Evolutionary conservation across 2,888 invertebrate genomes (phyloP).

Genomic region (Metalampra italica): DNA sequence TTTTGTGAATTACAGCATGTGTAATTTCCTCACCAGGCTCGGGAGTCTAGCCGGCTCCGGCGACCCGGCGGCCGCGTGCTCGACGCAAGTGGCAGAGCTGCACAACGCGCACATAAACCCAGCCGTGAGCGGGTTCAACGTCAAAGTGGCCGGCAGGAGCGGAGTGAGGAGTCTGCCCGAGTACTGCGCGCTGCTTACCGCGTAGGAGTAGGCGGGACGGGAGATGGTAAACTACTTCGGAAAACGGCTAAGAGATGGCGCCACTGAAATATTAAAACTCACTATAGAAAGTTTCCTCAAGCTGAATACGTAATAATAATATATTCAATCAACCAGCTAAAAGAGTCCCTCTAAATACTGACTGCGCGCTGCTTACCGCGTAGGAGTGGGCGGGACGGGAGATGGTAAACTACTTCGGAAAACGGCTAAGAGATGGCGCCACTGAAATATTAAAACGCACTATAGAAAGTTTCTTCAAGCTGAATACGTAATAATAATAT

Average conservation of each 20-base stretch:
- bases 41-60: conserved; percentile 75
- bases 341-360: too few relatives aligned
- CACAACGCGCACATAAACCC: conserved; percentile 80
- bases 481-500: too few relatives aligned
- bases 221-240: background rate
- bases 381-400: conserved; percentile 7
- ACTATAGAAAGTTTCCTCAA: too few relatives aligned
- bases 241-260: too few relatives aligned
- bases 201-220: conserved; percentile 9
- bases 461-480: too few relatives aligned
- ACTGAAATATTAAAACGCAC: too few relatives aligned
- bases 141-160: conserved; percentile 19
- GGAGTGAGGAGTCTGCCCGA: conserved; percentile 23
- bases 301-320: too few relatives aligned
- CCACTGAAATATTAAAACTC: too few relatives aligned
- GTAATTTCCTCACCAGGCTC: conserved; percentile 27
- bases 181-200: conserved; percentile 22
- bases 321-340: too few relatives aligned
- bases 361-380: conserved; percentile 21
- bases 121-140: conserved; percentile 18
- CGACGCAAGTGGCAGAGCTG: conserved; percentile 79
- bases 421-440: too few relatives aligned
- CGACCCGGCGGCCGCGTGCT: conserved; percentile 81
- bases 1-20: too few relatives aligned
- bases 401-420: background rate